Conservation (phyloP, 2,888 invertebrate genomes). For the Gonocerus acuteangulatus region DNA sequence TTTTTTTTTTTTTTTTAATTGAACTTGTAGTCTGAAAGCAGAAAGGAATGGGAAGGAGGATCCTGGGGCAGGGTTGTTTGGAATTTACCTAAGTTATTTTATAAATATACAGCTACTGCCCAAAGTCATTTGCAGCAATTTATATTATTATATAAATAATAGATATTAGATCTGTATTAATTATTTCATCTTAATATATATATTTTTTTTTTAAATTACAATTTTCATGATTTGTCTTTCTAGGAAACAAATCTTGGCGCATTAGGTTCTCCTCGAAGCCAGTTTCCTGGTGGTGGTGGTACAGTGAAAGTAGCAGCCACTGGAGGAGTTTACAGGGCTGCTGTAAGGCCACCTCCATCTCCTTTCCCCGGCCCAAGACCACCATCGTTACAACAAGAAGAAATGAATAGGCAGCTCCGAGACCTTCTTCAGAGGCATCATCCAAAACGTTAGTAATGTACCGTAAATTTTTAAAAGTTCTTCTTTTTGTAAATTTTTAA, state of each 20-base stretch:
- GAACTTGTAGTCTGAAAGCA: too few relatives aligned
- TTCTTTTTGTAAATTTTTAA: too few relatives aligned
- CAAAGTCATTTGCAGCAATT: too few relatives aligned
- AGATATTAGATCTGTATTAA: background rate
- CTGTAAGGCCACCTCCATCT: slow-evolving; percentile 7
- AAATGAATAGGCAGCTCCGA: slow-evolving; percentile 66
- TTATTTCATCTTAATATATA: background rate
- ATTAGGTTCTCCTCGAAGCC: slow-evolving; percentile 17
- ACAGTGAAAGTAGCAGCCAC: slow-evolving; percentile 23
- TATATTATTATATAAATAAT: too few relatives aligned
- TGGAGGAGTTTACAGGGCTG: background rate
- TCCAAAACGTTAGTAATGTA: slow-evolving; percentile 44
- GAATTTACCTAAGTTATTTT: too few relatives aligned
- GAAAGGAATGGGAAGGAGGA: too few relatives aligned
- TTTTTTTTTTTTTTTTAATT: too few relatives aligned
- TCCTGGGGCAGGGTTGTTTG: too few relatives aligned
- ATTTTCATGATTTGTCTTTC: too few relatives aligned
- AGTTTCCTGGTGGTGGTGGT: slow-evolving; percentile 41
- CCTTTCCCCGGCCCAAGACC: slow-evolving; percentile 40
- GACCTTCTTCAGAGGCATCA: slow-evolving; percentile 74
- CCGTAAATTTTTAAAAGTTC: too few relatives aligned
- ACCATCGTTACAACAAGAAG: slow-evolving; percentile 42
- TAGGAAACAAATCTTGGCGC: slow-evolving; percentile 11
- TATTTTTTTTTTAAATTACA: too few relatives aligned
- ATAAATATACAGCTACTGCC: too few relatives aligned